phyloP scores from a whole-genome alignment of 2,797 vertebrate species.

The Argyrosomus regius region DNA sequence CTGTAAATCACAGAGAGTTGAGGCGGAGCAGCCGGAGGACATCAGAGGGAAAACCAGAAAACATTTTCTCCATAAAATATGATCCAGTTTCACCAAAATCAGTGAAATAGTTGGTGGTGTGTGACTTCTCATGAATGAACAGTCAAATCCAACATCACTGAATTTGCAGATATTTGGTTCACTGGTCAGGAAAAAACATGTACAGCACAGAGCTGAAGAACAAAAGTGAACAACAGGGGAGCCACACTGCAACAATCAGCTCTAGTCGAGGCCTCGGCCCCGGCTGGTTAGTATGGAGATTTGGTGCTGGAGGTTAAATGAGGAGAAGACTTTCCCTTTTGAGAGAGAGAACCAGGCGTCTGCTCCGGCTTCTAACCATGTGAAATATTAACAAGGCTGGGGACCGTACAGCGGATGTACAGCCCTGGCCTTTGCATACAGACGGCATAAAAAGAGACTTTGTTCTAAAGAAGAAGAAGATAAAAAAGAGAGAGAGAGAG shows the following conservation, averaged over 20 bases:
- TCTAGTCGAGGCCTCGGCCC: conserved; percentile 36
- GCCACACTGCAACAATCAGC: conserved; percentile 42
- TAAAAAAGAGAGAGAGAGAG: neutral
- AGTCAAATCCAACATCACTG: neutral
- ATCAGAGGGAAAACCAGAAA: no score
- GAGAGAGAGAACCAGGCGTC: conserved; percentile 52
- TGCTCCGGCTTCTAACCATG: conserved; percentile 66
- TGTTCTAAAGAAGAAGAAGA: conserved; percentile 35
- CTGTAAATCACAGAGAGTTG: no score
- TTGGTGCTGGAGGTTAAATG: conserved; percentile 71
- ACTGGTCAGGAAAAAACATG: neutral
- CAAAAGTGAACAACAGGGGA: conserved; percentile 36
- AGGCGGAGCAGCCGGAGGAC: no score
- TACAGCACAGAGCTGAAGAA: conserved; percentile 9
- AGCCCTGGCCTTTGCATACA: conserved; percentile 49
- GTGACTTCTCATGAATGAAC: neutral
- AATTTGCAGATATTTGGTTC: neutral
- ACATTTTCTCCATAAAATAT: no score
- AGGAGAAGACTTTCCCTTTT: conserved; percentile 70
- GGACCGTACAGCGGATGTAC: conserved; percentile 54
- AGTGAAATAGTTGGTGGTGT: no score
- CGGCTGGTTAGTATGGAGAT: conserved; percentile 76
- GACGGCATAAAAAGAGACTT: conserved; percentile 40
- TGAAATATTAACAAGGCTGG: conserved; percentile 81
- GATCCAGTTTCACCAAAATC: no score